These are phyloP conservation scores for Hirundo rustica DNA, from an alignment of 2,797 vertebrate species.

Conservation along the genomic window DNA sequence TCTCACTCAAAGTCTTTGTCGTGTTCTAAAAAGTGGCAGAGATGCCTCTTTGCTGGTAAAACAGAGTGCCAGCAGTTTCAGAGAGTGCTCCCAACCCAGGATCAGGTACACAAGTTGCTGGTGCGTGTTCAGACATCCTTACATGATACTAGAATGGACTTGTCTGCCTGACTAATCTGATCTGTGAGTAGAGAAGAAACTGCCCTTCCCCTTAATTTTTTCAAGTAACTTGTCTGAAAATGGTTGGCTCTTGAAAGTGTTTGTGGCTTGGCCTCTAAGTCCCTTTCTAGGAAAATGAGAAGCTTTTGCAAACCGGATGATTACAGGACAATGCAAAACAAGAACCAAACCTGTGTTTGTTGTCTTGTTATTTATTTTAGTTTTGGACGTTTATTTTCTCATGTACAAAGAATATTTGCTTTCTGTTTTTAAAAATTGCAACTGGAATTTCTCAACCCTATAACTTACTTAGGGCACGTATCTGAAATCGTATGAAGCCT, in stretches of 20 bases:
- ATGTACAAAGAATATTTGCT: not conserved
- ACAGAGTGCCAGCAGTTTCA: not conserved
- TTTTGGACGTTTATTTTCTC: not conserved
- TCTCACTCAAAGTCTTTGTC: not conserved
- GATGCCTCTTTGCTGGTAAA: not conserved
- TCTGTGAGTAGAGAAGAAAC: not conserved
- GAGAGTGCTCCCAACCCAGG: not conserved
- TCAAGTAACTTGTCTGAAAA: not conserved
- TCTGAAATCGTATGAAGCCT: not conserved
- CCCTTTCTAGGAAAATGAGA: slow-evolving; percentile 41
- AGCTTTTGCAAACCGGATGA: not conserved
- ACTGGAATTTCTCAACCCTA: not conserved
- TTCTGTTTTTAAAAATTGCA: not conserved
- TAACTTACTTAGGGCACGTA: not conserved
- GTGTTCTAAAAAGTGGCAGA: not conserved
- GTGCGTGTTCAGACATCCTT: slow-evolving; percentile 22
- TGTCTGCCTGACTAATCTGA: slow-evolving; percentile 44
- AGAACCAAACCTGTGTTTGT: not conserved
- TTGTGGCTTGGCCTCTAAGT: slow-evolving; percentile 14
- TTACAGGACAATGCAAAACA: not conserved
- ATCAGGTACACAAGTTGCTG: not conserved
- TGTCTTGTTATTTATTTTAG: not conserved
- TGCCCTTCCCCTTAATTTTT: slow-evolving; percentile 4
- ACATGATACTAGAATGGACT: slow-evolving; percentile 36
- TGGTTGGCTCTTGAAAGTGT: not conserved